Percentiles rank a stretch among this genome's conserved stretches.
These are phyloP conservation scores for Melanostigma gelatinosum DNA, from an alignment of 2,113 vertebrate genomes.

Conservation along the genomic window DNA sequence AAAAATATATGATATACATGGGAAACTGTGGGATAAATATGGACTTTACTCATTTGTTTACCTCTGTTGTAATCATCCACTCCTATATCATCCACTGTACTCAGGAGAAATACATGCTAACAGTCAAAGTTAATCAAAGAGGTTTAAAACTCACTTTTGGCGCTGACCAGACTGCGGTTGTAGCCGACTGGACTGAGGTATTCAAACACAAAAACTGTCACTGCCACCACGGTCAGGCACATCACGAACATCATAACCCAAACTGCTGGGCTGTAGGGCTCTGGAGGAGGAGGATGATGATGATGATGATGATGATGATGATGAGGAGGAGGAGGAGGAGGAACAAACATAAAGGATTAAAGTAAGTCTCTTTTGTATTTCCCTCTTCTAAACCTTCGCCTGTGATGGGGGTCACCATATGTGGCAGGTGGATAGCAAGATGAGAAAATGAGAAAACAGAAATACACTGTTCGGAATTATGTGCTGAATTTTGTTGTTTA, in stretches of 20 bases:
- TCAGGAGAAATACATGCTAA: neutral
- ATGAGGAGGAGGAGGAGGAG: neutral
- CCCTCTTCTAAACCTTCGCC: constrained; percentile 25
- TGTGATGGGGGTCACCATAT: constrained; percentile 35
- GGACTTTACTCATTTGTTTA: neutral
- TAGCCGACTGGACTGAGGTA: constrained; percentile 98
- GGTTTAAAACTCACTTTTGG: constrained; percentile 87
- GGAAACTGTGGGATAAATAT: neutral
- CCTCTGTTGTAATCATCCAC: neutral
- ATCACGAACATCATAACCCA: constrained; percentile 99
- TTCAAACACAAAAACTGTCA: constrained; percentile 96
- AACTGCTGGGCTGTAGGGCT: constrained; percentile 87
- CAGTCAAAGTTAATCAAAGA: neutral
- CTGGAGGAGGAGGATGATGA: constrained; percentile 59
- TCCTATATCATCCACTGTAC: neutral
- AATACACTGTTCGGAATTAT: constrained; percentile 35
- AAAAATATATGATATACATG: neutral
- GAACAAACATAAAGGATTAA: constrained; percentile 40
- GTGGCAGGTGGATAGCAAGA: constrained; percentile 32
- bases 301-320: too few species aligned
- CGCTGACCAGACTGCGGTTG: constrained; percentile 93
- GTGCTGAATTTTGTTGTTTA: constrained; percentile 57
- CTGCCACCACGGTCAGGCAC: constrained; percentile 96
- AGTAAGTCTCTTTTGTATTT: constrained; percentile 38
- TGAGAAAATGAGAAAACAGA: constrained; percentile 30